Evolutionary conservation across 2,797 vertebrate species (phyloP).

Genomic region (Peromyscus melanophrys): DNA sequence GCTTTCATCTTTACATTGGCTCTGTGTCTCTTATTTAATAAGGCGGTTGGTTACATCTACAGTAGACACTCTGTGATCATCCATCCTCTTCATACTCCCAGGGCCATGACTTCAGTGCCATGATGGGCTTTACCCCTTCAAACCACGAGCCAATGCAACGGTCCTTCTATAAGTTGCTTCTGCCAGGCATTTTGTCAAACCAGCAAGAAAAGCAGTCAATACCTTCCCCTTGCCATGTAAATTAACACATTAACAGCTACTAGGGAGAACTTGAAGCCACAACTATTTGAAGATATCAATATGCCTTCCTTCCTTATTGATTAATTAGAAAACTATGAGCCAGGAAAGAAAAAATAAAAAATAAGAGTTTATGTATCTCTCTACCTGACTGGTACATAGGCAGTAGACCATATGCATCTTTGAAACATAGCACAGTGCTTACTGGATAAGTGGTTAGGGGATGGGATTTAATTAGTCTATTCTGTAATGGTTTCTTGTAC

Average conservation of each 20-base stretch:
- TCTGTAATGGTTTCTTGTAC: neutral
- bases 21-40: no score
- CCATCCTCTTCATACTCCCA: neutral
- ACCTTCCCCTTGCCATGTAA: no score
- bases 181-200: neutral
- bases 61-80: neutral
- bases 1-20: no score
- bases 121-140: neutral
- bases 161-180: neutral
- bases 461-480: neutral
- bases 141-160: neutral
- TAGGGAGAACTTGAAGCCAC: neutral
- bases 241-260: neutral
- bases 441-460: neutral
- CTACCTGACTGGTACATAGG: neutral
- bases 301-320: neutral
- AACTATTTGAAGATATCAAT: neutral
- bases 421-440: neutral
- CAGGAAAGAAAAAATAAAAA: neutral
- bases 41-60: no score
- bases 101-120: neutral
- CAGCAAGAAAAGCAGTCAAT: neutral
- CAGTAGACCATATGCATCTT: neutral
- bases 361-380: neutral
- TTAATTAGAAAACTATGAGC: neutral